Evolutionary conservation across 1,140 invertebrate genomes (phyloP), one percentile per base, ranked within the genome.

Genomic region (Drosophila navojoa): DNA sequence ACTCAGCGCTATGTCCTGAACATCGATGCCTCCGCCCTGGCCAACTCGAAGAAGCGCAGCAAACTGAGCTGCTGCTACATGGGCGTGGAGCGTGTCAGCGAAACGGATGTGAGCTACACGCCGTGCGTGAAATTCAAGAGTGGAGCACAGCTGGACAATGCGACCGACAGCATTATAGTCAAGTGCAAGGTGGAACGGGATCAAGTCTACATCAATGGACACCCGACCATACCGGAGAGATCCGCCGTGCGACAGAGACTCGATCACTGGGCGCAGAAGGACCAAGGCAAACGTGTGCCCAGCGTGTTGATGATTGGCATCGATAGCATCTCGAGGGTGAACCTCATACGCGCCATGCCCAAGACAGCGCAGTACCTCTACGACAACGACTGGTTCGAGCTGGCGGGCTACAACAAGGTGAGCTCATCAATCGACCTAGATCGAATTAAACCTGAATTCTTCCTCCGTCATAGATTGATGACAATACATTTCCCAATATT

Each of bases 401-500:
- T 92, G 71, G 81, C 92, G 71, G 92, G 92, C 64, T 92, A 93
- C 71, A 93, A 94, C 77, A 94, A 94, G 93, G 93, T 93, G 63
- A 75, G 55, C 32, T 38, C 3, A 4, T n/a, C 1, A 10, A 6
- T 9, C 2, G 15, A 32, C 25, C 0, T 11, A n/a, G 16, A 15
- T 15, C 42, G 15, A 5, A 15, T 22, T 19, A 29, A 9, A 11
- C 1, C 10, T 52, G 5, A 35, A 16, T 10, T 38, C 35, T 38
- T 11, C 94, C 0, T 11, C 94, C 0, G 95, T 98, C 4, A 92
- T 93, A 9, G 93, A 95, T 47, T 96, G 97, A 77, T 98, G 96
- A 96, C 76, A 97, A 97, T 75, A 97, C 96, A 1, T 97, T 96
- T 87, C 96, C 96, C 0, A 97, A 97, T 91, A 84, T 97, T 19